Evolutionary conservation across 2,888 invertebrate species (phyloP).

Genomic region (Clitarchus hookeri): DNA sequence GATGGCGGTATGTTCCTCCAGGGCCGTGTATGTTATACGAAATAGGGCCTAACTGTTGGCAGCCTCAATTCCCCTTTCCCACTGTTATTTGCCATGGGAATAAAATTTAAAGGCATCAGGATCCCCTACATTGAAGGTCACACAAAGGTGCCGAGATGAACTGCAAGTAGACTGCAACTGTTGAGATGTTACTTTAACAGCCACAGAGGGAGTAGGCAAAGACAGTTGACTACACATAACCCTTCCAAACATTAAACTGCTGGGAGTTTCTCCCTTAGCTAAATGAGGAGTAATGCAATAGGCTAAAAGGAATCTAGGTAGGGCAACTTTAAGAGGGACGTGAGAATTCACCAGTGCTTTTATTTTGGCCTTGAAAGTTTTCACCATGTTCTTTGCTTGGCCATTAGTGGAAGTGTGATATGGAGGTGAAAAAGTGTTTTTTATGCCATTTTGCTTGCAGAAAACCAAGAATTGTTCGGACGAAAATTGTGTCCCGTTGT

Average conservation of each 20-base stretch:
- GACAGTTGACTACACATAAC: not conserved
- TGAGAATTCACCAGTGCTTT: not conserved
- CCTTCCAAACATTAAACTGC: not conserved
- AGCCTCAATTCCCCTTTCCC: no score
- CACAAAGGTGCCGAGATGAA: no score
- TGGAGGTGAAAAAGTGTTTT: not conserved
- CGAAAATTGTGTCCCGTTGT: not conserved
- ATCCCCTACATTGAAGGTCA: no score
- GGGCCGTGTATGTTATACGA: no score
- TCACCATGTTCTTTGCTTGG: slow-evolving; percentile 20
- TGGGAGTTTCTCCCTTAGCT: not conserved
- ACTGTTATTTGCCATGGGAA: no score
- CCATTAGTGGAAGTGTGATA: slow-evolving; percentile 18
- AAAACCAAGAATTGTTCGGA: not conserved
- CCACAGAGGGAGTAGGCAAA: not conserved
- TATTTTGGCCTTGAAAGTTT: not conserved
- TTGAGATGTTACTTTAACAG: no score
- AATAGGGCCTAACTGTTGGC: no score
- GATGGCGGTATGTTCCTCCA: no score
- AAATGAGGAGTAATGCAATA: not conserved
- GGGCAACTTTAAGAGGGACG: not conserved
- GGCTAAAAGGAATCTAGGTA: not conserved
- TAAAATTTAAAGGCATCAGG: no score
- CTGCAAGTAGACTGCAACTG: no score
- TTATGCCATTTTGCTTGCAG: not conserved